Conservation (phyloP, 2,888 invertebrate genomes). For the Hedya salicella region DNA sequence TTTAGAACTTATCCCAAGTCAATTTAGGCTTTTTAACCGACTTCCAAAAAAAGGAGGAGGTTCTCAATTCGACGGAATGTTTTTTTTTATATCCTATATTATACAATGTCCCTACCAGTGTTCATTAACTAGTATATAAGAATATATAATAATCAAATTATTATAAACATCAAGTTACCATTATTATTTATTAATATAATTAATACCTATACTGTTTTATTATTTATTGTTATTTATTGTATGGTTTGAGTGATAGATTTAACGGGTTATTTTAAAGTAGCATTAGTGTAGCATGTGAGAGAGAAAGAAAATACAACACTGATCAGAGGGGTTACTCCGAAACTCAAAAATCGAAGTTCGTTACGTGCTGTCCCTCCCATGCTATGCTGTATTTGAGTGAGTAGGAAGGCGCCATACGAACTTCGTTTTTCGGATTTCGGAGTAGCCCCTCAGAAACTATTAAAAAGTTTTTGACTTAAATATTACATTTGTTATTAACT, state of each 20-base stretch:
- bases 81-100: not conserved
- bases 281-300: slow-evolving; percentile 29
- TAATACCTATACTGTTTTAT: no score
- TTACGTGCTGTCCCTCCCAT: no score
- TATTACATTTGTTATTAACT: no score
- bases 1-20: not conserved
- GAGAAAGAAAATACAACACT: slow-evolving; percentile 21
- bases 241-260: slow-evolving; percentile 3
- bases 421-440: no score
- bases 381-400: no score
- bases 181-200: slow-evolving; percentile 26
- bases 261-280: slow-evolving; percentile 10
- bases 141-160: slow-evolving; percentile 26
- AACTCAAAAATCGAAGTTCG: no score
- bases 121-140: slow-evolving; percentile 14
- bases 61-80: no score
- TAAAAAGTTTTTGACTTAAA: no score
- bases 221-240: slow-evolving; percentile 20
- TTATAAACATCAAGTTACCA: slow-evolving; percentile 33
- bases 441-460: no score
- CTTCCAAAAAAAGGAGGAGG: no score
- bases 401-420: no score
- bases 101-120: slow-evolving; percentile 21
- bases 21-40: no score
- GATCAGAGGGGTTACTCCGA: not conserved